A percentile compares a stretch with the other conserved stretches of the same genome.
phyloP scores from a whole-genome alignment of 2,797 vertebrate genomes.

The Sebastes iracundus region DNA sequence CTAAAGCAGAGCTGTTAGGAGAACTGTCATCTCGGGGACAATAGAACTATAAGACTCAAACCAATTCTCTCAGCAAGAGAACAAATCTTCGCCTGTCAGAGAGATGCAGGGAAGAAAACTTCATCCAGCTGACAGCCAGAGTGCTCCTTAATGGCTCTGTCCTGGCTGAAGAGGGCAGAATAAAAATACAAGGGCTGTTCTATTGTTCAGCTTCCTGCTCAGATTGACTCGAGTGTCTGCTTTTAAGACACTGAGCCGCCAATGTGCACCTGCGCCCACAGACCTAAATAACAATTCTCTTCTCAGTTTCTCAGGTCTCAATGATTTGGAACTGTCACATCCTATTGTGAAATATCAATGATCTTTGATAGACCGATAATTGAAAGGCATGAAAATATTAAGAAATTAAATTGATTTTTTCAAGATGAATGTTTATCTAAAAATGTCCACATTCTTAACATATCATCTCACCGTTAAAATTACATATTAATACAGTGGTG shows the following conservation, averaged over 20 bases:
- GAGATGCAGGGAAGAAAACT: conserved; percentile 49
- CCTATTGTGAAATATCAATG: background rate
- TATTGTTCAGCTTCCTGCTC: conserved; percentile 50
- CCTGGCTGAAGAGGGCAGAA: conserved; percentile 47
- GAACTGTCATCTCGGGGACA: conserved; percentile 63
- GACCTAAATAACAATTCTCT: conserved; percentile 21
- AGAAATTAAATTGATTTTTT: background rate
- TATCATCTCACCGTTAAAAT: background rate
- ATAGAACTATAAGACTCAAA: conserved; percentile 56
- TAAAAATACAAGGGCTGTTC: conserved; percentile 50
- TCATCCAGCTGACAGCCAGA: conserved; percentile 62
- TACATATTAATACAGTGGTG: background rate
- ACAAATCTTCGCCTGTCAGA: conserved; percentile 68
- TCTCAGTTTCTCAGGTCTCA: background rate
- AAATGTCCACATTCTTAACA: background rate
- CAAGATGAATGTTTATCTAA: background rate
- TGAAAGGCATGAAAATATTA: background rate
- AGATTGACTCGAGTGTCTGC: conserved; percentile 43
- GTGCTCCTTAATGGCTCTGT: conserved; percentile 60
- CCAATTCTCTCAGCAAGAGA: conserved; percentile 57
- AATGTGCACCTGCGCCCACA: conserved; percentile 45
- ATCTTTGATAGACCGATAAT: background rate
- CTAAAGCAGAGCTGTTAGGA: conserved; percentile 53
- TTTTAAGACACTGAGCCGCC: conserved; percentile 30
- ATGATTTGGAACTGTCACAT: background rate